Evolutionary conservation across 1,140 invertebrate species (phyloP), one percentile per base, ranked within the genome.

Genomic region (Euglossa dilemma): DNA sequence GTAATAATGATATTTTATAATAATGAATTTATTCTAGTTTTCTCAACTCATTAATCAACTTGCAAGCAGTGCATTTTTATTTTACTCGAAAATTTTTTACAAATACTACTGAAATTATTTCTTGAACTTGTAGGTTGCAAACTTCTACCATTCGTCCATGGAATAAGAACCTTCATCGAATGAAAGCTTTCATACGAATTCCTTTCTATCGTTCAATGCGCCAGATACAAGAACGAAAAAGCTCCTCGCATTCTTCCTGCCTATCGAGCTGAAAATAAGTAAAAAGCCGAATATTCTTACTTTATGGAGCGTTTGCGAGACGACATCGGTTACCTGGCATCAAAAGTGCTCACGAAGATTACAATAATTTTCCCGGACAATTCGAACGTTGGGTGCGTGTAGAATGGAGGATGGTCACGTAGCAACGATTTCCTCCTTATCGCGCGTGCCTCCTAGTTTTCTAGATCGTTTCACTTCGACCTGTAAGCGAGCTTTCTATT

Each of bases 391-490:
- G 66, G 43, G 57, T 16, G 16, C 23, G n/a, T 11, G 23, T 1
- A 14, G 45, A 16, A 6, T 8, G 7, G n/a, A 0, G 18, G n/a
- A 52, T n/a, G 81, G 81, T 83, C 81, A 83, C 81, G 81, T 83
- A 78, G 25, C 14, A 36, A 71, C 81, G 81, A 83, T 83, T 82
- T 64, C 75, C 47, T 47, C 28, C 66, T 83, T 83, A 83, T 83
- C 75, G 56, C 66, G 56, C 56, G 25, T 63, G 47, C 43, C 66
- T 70, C 47, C 81, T 16, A 78, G 66, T 83, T 83, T 83, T 83
- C 81, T 78, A 78, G 66, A 83, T 77, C 81, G 81, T 83, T 83
- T 83, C 81, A 83, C 75, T 36, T 23, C 9, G 28, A 64, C 63
- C 6, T 54, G 80, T 69, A 54, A 78, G 16, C 54, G 74, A 78